These are phyloP conservation scores for Eulemur rubriventer DNA, from an alignment of 2,797 vertebrate genomes.

Conservation along the genomic window DNA sequence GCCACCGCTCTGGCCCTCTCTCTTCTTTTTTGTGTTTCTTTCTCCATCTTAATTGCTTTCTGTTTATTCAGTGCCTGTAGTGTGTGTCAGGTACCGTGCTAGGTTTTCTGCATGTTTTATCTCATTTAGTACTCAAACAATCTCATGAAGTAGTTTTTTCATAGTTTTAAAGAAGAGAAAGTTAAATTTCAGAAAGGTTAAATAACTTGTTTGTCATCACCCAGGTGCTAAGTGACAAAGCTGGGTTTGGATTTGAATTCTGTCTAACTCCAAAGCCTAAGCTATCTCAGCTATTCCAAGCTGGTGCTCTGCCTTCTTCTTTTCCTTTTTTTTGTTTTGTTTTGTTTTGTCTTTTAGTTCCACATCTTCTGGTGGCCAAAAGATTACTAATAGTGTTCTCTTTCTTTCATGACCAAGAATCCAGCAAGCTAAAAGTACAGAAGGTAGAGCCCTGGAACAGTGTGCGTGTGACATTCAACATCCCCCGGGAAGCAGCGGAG, in stretches of 20 bases:
- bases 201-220: not conserved
- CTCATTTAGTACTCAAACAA: not conserved
- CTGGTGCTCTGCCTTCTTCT: not conserved
- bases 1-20: not conserved
- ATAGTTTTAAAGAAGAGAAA: constrained; percentile 38
- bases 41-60: constrained; percentile 24
- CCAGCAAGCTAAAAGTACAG: constrained; percentile 90
- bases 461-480: constrained; percentile 98
- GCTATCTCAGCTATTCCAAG: not conserved
- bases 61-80: not conserved
- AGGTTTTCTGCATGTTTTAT: constrained; percentile 19
- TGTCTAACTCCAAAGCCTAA: not conserved
- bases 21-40: not conserved
- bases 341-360: constrained; percentile 14
- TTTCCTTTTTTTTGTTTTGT: not conserved
- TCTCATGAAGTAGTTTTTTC: constrained; percentile 33
- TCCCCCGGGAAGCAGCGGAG: constrained; percentile 98
- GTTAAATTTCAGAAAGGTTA: not conserved
- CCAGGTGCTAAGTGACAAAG: constrained; percentile 21
- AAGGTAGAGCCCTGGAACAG: constrained; percentile 99
- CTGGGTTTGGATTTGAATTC: constrained; percentile 22
- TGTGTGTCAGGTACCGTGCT: not conserved
- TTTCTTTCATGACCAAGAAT: constrained; percentile 85
- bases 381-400: constrained; percentile 15
- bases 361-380: constrained; percentile 28